Evolutionary conservation across 2,113 vertebrate genomes (phyloP), one percentile per base, ranked within the genome.

Genomic region (Plecturocebus donacophilus): DNA sequence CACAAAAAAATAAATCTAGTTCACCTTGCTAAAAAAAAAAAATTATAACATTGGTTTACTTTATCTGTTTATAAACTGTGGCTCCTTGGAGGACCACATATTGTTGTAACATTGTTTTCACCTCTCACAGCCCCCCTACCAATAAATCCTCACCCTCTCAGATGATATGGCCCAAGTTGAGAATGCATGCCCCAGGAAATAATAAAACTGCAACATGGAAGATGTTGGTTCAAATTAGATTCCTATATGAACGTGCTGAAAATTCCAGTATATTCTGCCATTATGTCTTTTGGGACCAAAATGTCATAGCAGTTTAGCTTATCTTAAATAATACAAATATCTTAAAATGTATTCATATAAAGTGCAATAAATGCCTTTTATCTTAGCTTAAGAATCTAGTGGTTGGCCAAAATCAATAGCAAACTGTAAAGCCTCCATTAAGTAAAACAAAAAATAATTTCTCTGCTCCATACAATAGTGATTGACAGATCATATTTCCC

Each of bases 51-150:
- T 64, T 0, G 19, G 17, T 30, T 47, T 42, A 71, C 14, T 49
- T 9, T 47, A 75, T 16, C 27, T 82, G 38, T 83, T 77, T 71
- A 84, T 6, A 27, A 54, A n/a, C 20, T n/a, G 27, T 40, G 8
- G 9, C 17, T 19, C 8, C 77, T 94, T 27, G 17, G 14, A 75
- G 27, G 8, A 45, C 4, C 27, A 52, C 10, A 17, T 6, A 52
- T 9, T 54, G 35, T 1, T 73, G 8, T 42, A 47, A 56, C n/a
- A 58, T 25, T 56, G n/a, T 66, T 87, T 79, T 38, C 21, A 68
- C 1, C 3, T 11, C 25, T 4, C 8, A 23, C 58, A 58, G n/a
- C 11, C 27, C 21, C 5, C 3, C 27, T 0, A 12, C 30, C 0
- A 1, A 0, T 12, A 68, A 19, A 19, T 40, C 85, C 83, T 70